Evolutionary conservation across 2,797 vertebrate genomes (phyloP), one percentile per base, ranked within the genome.

Genomic region (Myiothlypis coronata): DNA sequence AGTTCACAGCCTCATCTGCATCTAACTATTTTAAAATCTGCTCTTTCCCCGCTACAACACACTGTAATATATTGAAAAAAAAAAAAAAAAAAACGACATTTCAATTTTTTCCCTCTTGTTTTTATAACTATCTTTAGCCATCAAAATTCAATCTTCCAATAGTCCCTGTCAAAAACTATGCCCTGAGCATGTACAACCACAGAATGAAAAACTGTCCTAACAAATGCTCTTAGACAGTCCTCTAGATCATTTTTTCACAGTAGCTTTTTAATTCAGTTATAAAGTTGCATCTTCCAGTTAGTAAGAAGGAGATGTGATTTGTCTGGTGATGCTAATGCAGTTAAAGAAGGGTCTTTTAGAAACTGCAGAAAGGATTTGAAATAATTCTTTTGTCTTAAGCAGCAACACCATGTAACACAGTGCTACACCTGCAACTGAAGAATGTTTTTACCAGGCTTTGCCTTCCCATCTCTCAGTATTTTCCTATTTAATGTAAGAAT

Each of bases 251-350:
- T 92, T 32, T 88, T 89, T 76, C 56, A 39, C 20, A 77, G 41
- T 41, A 80, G 64, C 50, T 83, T 96, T 95, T 96, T 76, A 96
- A 85, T 77, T 64, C 18, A 77, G 41, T 91, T 96, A 83, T 53
- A 92, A 81, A 87, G 30, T 81, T 86, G 14, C 37, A 74, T 79
- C 90, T 95, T 89, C 43, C 71, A 89, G 72, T 91, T 87, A 90
- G 68, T 49, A 92, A 91, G 92, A 93, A 89, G 34, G 68, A 68
- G 46, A 21, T 47, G 41, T 47, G 18, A 64, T 83, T 93, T 59
- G 14, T 88, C 52, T 75, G 61, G 41, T 37, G 39, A 27, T 28
- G 65, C 19, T 93, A 88, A 72, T 65, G 72, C 27, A 70, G 53
- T 52, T 83, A 64, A 76, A 90, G 75, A 65, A 71, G 87, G 80